phyloP scores from a whole-genome alignment of 1,140 invertebrate genomes.

The Diorhabda carinulata region DNA sequence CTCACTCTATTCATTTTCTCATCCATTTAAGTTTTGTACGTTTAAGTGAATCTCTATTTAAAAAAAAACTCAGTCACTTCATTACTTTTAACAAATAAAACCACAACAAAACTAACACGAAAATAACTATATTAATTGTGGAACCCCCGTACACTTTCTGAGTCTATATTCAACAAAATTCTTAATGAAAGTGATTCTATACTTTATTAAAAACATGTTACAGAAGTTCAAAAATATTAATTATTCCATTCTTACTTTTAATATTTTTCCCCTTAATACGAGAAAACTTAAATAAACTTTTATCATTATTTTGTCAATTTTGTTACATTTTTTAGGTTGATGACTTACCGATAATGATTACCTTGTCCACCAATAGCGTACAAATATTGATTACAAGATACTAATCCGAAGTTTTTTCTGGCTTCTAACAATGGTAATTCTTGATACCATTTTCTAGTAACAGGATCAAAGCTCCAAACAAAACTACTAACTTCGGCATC shows the following conservation, averaged over 20 bases:
- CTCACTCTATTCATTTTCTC: too few relatives aligned
- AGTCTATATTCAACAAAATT: not conserved
- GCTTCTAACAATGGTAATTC: constrained; percentile 53
- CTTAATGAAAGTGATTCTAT: not conserved
- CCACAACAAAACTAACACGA: too few relatives aligned
- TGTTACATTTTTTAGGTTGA: not conserved
- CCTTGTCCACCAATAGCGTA: constrained; percentile 62
- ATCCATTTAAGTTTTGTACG: too few relatives aligned
- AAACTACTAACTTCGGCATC: constrained; percentile 52
- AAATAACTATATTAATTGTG: not conserved
- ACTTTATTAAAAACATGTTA: too few relatives aligned
- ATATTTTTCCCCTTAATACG: too few relatives aligned
- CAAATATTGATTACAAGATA: constrained; percentile 54
- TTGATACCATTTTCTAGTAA: constrained; percentile 55
- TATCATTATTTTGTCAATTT: too few relatives aligned
- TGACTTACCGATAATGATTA: constrained; percentile 43
- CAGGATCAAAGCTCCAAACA: constrained; percentile 61
- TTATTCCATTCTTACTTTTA: too few relatives aligned
- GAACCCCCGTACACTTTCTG: not conserved
- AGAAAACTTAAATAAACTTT: too few relatives aligned
- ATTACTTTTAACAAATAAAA: too few relatives aligned
- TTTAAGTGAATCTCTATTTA: too few relatives aligned
- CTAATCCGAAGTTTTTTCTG: constrained; percentile 58
- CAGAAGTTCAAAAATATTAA: too few relatives aligned
- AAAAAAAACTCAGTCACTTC: too few relatives aligned